Evolutionary conservation across 2,797 vertebrate species (phyloP).

Genomic region (Sebastes oblongus): DNA sequence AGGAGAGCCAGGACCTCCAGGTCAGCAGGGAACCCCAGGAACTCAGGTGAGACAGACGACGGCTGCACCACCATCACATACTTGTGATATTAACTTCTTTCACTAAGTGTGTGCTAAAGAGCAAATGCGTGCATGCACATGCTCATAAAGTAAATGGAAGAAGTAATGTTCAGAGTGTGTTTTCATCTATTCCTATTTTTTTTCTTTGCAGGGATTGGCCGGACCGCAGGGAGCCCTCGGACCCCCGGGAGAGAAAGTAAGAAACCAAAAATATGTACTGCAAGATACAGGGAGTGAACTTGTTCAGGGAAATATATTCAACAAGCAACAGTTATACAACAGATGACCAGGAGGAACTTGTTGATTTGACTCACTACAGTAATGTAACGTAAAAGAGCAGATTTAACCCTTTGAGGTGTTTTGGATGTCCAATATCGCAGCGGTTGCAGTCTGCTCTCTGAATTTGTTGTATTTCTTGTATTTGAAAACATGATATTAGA

Average conservation of each 20-base stretch:
- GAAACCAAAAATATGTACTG: background rate
- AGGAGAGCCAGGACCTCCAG: slow-evolving; percentile 92
- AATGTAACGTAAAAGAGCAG: background rate
- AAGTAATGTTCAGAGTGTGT: fast-evolving
- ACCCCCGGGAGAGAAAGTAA: slow-evolving; percentile 91
- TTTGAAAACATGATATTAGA: background rate
- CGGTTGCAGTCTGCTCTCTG: background rate
- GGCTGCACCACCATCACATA: background rate
- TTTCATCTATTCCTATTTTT: background rate
- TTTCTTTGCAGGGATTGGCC: slow-evolving; percentile 82
- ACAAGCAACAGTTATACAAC: background rate
- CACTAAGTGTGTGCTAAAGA: background rate
- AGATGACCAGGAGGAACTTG: background rate
- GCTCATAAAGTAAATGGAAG: too few species aligned
- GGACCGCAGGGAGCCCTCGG: slow-evolving; percentile 90
- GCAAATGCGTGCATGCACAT: background rate
- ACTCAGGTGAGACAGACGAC: slow-evolving; percentile 83
- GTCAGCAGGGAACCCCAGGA: slow-evolving; percentile 89
- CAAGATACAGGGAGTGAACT: background rate
- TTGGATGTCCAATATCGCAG: background rate
- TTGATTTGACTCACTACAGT: background rate
- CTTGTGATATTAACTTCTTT: background rate
- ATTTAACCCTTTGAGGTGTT: background rate
- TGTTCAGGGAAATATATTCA: background rate
- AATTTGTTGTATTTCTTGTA: background rate